These are phyloP conservation scores for Atta texana DNA, from an alignment of 1,140 invertebrate species.

Conservation along the genomic window DNA sequence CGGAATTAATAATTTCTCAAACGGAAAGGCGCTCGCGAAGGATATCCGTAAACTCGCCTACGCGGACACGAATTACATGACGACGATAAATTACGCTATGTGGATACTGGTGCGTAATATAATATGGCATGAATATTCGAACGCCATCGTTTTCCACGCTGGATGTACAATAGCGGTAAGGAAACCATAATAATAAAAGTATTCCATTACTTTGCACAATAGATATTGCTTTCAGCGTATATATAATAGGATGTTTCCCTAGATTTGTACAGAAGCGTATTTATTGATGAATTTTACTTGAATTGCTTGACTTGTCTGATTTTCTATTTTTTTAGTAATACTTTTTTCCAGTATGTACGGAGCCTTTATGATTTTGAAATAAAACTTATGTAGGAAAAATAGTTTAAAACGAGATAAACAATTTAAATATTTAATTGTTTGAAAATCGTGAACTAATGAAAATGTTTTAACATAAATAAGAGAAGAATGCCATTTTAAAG, in stretches of 20 bases:
- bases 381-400: not conserved
- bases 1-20: constrained; percentile 74
- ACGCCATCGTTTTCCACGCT: constrained; percentile 14
- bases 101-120: constrained; percentile 16
- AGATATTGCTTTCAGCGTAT: constrained; percentile 16
- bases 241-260: constrained; percentile 12
- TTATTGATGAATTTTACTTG: not conserved
- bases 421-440: not conserved
- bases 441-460: not conserved
- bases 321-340: not conserved
- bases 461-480: not conserved
- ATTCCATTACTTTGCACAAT: constrained; percentile 26
- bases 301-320: not conserved
- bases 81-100: constrained; percentile 49
- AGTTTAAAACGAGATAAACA: not conserved
- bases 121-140: constrained; percentile 33
- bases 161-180: constrained; percentile 1
- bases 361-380: not conserved
- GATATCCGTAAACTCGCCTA: constrained; percentile 48
- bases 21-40: constrained; percentile 20
- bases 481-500: too few relatives aligned
- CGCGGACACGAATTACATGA: constrained; percentile 51
- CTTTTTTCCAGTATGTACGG: too few relatives aligned
- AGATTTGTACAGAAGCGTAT: not conserved
- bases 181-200: constrained; percentile 12